Evolutionary conservation across 2,797 vertebrate species (phyloP), one percentile per base, ranked within the genome.

Genomic region (Dipus sagitta): DNA sequence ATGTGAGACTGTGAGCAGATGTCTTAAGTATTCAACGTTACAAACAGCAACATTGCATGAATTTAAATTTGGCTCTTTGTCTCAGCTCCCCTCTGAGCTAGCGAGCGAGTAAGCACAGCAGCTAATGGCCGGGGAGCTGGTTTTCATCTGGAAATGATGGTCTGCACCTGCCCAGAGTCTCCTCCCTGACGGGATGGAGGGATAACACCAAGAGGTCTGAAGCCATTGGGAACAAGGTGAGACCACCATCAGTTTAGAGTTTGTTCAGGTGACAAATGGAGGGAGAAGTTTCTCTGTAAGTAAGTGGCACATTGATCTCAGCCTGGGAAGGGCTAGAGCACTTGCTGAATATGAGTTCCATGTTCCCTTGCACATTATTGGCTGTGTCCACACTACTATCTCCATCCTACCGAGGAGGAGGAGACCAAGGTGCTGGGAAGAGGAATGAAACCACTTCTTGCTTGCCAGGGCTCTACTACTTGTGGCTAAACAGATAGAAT

Each of bases 1-100:
- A 82, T 92, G 93, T 14, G 20, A 92, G 94, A 96, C 95, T 97
- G 92, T 68, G 96, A 97, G 82, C 97, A 98, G 97, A 98, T 97
- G 98, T 96, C 97, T 96, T 76, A 98, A 98, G 96, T 87, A 96
- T 94, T 96, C 95, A 80, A 26, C 0, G 30, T 94, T 96, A 90
- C 91, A 97, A 97, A 97, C 92, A 96, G 96, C 93, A 97, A 94
- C 97, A 93, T 89, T 93, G 70, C 82, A 93, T 7, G 90, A 96
- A 97, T 97, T 97, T 91, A 96, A 97, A 97, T 95, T 87, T 94
- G 2, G 0, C 86, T 97, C 97, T 98, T 97, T 97, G 97, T 97
- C 93, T 92, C 95, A 64, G 77, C n/a, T 47, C 47, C 67, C 92
- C 95, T 95, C 86, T 5, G 4, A 91, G 47, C 47, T 47, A 47